phyloP scores from a whole-genome alignment of 2,797 vertebrate species.

The Myotis planiceps region DNA sequence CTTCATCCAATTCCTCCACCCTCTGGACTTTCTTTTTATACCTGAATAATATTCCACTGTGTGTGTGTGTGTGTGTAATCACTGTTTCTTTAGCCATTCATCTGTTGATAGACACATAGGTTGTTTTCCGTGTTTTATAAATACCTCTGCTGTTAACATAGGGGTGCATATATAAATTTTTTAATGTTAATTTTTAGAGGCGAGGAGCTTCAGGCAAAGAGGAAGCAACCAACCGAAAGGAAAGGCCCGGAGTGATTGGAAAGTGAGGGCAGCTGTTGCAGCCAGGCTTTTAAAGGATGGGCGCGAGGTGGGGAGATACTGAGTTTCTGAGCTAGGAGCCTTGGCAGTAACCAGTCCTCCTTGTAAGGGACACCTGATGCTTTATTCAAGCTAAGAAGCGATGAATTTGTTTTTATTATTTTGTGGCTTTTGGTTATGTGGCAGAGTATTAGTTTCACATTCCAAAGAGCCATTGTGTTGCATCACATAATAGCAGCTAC shows the following conservation, averaged over 20 bases:
- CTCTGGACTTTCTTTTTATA: background rate
- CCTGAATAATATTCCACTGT: background rate
- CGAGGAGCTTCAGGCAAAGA: background rate
- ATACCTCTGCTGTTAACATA: background rate
- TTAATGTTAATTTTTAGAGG: background rate
- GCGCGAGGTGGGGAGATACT: too few species aligned
- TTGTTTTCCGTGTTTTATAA: background rate
- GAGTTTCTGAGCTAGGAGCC: background rate
- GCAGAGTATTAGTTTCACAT: background rate
- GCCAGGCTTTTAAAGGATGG: background rate
- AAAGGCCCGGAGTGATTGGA: background rate
- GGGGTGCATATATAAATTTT: background rate
- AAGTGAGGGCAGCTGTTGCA: background rate
- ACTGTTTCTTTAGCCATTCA: background rate
- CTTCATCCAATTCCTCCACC: background rate
- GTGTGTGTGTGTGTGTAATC: background rate
- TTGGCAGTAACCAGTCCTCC: background rate
- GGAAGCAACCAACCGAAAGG: background rate
- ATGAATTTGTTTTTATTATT: constrained; percentile 5
- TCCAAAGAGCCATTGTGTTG: background rate
- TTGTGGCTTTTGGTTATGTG: background rate
- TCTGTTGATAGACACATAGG: background rate
- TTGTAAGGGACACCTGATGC: background rate
- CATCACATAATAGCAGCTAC: background rate
- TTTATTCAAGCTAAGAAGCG: background rate